A percentile compares a stretch with the other conserved stretches of the same genome.
Evolutionary conservation across 2,888 invertebrate species (phyloP).

Genomic region (Melipona bicolor): DNA sequence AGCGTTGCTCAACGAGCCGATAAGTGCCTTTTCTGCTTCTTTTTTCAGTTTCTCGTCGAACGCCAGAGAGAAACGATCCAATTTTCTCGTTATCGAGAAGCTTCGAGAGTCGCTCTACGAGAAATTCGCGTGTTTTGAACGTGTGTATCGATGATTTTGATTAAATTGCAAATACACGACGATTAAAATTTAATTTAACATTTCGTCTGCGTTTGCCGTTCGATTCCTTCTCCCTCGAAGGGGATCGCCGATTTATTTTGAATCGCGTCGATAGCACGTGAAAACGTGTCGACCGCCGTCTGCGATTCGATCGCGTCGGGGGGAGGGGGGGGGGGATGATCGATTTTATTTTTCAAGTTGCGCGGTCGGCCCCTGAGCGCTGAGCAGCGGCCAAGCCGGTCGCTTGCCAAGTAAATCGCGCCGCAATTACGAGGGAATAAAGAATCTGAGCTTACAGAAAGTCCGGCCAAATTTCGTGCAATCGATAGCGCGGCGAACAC

Average conservation of each 20-base stretch:
- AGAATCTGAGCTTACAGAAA: constrained; percentile 33
- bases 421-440: constrained; percentile 44
- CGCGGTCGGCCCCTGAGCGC: not conserved
- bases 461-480: constrained; percentile 41
- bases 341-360: constrained; percentile 7
- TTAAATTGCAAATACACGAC: no score
- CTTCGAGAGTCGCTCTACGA: no score
- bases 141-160: no score
- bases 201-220: no score
- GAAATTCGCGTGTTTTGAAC: no score
- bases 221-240: no score
- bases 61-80: not conserved
- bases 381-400: constrained; percentile 40
- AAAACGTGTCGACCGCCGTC: not conserved
- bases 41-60: not conserved
- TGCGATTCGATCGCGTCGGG: not conserved
- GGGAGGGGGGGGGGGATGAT: not conserved
- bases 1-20: constrained; percentile 32
- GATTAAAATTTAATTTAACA: no score
- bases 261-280: no score
- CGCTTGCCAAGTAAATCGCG: constrained; percentile 47
- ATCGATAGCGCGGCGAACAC: constrained; percentile 25
- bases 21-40: constrained; percentile 2
- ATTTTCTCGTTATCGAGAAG: constrained; percentile 4
- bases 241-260: no score